These are phyloP conservation scores for Microcebus lehilahytsara DNA, from an alignment of 2,113 vertebrate species.

Conservation along the genomic window DNA sequence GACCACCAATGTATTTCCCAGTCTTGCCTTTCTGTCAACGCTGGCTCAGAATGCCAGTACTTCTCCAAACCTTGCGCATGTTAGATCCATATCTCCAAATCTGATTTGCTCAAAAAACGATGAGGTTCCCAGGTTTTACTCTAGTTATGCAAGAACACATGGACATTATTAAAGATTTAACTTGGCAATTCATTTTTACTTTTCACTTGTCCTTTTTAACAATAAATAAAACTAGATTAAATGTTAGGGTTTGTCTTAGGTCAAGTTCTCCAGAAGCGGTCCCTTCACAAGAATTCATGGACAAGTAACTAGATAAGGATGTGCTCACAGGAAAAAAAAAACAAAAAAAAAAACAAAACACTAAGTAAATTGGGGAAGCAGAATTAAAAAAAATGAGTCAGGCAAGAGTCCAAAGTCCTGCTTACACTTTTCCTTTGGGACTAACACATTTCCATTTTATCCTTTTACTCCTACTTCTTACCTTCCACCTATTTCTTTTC, in stretches of 20 bases:
- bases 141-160: neutral
- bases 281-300: neutral
- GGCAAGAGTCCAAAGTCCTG: neutral
- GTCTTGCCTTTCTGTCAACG: neutral
- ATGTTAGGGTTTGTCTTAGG: neutral
- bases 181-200: neutral
- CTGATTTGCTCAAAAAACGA: neutral
- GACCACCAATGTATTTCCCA: neutral
- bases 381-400: neutral
- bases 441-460: neutral
- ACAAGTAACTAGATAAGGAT: neutral
- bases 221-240: neutral
- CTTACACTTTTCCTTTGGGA: too few species aligned
- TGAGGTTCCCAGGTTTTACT: neutral
- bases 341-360: neutral
- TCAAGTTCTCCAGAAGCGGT: neutral
- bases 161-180: neutral
- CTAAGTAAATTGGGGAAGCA: neutral
- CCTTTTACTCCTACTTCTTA: neutral
- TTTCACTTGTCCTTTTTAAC: neutral
- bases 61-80: neutral
- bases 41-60: neutral
- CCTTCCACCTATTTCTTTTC: neutral
- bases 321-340: neutral
- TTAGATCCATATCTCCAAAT: neutral